Evolutionary conservation across 2,888 invertebrate genomes (phyloP), one percentile per base, ranked within the genome.

Genomic region (Biston stratarius): DNA sequence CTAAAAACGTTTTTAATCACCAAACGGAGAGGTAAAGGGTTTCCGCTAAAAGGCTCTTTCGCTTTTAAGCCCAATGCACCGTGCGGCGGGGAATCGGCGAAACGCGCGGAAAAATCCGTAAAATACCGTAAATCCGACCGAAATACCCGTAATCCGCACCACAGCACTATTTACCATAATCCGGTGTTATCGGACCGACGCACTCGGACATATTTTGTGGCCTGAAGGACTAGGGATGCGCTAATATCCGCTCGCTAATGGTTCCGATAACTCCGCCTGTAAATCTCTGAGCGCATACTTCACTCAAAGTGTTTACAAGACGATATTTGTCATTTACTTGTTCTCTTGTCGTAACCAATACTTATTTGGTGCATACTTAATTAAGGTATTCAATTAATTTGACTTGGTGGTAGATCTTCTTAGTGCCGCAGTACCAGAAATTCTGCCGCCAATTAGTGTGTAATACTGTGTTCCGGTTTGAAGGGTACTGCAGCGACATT

Each of bases 111-210:
- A 86, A 87, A 87, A 85, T 81, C 82, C 79, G 74, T 77, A 78
- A 82, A 83, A 80, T 80, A 80, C 78, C 82, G 83, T 82, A 85
- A 83, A 88, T 85, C 83, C 83, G 70, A 67, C 64, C 74, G 77
- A 83, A 86, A 84, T 77, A 75, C 77, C 84, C 76, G 74, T 86
- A 85, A 88, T 85, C 84, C 85, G 71, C 69, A 68, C 73, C 75
- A 75, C 77, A 78, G 81, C 79, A 81, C 82, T 87, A 82, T 86
- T 88, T 84, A 84, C 82, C 86, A 86, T 87, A 86, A 86, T 83
- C 87, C 84, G 61, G 80, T 79, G 84, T 80, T 87, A 87, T 88
- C 87, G 83, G 79, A 72, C 73, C 73, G 71, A 69, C 78, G 80
- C 86, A 83, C 86, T 82, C 83, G 74, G 79, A 77, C 85, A 84